A percentile compares a stretch with the other conserved stretches of the same genome.
These are phyloP conservation scores for Bombus pyrosoma DNA, from an alignment of 1,140 invertebrate species.

Conservation along the genomic window DNA sequence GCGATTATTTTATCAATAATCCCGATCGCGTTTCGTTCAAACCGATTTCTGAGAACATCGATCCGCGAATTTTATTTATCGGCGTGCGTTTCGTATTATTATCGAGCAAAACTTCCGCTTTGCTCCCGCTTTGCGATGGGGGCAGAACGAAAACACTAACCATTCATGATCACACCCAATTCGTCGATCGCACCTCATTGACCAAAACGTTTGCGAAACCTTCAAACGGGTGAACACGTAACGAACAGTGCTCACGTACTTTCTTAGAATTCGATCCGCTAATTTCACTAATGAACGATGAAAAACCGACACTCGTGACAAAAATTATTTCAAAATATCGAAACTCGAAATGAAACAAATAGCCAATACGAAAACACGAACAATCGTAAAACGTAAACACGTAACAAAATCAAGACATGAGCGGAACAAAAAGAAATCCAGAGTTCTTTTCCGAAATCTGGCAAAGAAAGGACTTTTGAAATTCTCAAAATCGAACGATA, in stretches of 20 bases:
- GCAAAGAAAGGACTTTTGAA: not conserved
- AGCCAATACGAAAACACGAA: not conserved
- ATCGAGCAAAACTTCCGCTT: slow-evolving; percentile 14
- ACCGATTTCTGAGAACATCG: not conserved
- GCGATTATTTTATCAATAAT: slow-evolving; percentile 18
- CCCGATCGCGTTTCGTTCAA: not conserved
- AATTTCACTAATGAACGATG: not conserved
- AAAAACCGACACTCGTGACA: not conserved
- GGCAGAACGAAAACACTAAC: not conserved
- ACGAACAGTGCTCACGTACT: not conserved
- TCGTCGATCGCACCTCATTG: not conserved
- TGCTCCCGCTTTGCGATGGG: no score
- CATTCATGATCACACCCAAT: not conserved
- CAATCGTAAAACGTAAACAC: no score
- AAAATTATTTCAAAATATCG: not conserved
- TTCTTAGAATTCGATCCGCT: not conserved
- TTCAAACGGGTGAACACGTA: not conserved
- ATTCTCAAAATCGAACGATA: not conserved
- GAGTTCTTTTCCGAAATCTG: not conserved
- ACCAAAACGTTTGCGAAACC: not conserved
- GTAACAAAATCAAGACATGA: no score
- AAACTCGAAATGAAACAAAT: not conserved
- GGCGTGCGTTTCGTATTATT: not conserved
- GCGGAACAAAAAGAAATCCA: not conserved
- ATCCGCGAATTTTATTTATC: not conserved